phyloP scores from a whole-genome alignment of 2,113 vertebrate genomes.

The Fregetta grallaria region DNA sequence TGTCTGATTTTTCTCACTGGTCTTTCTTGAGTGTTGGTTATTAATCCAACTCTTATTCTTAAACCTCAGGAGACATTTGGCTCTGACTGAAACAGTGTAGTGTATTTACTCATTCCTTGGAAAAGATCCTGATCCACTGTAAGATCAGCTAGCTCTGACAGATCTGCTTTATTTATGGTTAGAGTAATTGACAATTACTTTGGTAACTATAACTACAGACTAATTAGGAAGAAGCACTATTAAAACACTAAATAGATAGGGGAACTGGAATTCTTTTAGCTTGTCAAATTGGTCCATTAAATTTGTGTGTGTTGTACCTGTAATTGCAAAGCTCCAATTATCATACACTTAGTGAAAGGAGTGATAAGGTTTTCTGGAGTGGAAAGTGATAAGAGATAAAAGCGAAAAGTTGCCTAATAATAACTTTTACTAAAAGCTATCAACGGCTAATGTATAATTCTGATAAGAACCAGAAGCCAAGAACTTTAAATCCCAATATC shows the following conservation, averaged over 20 bases:
- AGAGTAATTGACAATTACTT: slow-evolving; percentile 50
- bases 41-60: neutral
- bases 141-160: neutral
- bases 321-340: slow-evolving; percentile 72
- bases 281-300: slow-evolving; percentile 69
- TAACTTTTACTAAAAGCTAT: slow-evolving; percentile 60
- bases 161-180: slow-evolving; percentile 52
- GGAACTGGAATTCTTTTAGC: slow-evolving; percentile 50
- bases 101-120: neutral
- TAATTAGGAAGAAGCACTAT: slow-evolving; percentile 57
- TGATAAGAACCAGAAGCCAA: slow-evolving; percentile 45
- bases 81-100: neutral
- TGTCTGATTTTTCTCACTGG: neutral
- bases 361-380: slow-evolving; percentile 65
- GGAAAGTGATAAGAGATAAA: slow-evolving; percentile 69
- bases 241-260: slow-evolving; percentile 64
- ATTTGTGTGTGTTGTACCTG: slow-evolving; percentile 61
- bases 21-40: neutral
- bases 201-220: slow-evolving; percentile 59
- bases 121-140: neutral
- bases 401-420: slow-evolving; percentile 58
- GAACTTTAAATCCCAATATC: slow-evolving; percentile 23
- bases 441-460: slow-evolving; percentile 6
- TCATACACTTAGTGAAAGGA: slow-evolving; percentile 59
- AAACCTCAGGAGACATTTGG: neutral